Evolutionary conservation across 2,888 invertebrate genomes (phyloP), one percentile per base, ranked within the genome.

Genomic region (Julus scanicus): DNA sequence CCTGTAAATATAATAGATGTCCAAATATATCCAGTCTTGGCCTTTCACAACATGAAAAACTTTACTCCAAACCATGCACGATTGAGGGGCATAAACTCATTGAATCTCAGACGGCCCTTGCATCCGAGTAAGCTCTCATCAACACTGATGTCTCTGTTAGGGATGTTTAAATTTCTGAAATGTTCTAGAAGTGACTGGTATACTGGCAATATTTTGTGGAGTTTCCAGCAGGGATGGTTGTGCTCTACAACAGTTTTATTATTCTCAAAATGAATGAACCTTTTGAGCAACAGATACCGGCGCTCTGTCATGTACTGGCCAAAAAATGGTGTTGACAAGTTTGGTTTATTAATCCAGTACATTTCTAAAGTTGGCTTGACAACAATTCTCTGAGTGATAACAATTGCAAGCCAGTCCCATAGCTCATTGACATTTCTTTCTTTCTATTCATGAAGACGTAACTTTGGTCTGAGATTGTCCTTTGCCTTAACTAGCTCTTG

Each of bases 71-170:
- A 49, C 13, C 90, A 57, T 29, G 88, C 87, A 84, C 89, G 57
- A 71, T 90, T 90, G 0, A 85, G 53, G 13, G 90, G 90, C 48
- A 90, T 89, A 84, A 89, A 90, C 86, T 90, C 90, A 37, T 88
- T 89, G 48, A 87, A 89, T 39, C 71, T 39, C 8, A 90, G 53
- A 37, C 89, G 63, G 1, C 90, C 90, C 71, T 89, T 89, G 71
- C 87, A 89, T 63, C 89, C 86, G 39, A 90, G 63, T 5, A 90
- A 57, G 37, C 89, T 89, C 84, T 90, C 90, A 49, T 90, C 89
- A 0, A 90, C 86, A 13, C 88, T 88, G n/a, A 90, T 85, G 49
- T 89, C 87, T 63, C 37, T 63, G 15, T 88, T 57, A 13, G 89
- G 90, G 11, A 84, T 86, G 2, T 89, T 88, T 6, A 89, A 40